phyloP scores from a whole-genome alignment of 2,888 invertebrate species.

The Amiota communis region DNA sequence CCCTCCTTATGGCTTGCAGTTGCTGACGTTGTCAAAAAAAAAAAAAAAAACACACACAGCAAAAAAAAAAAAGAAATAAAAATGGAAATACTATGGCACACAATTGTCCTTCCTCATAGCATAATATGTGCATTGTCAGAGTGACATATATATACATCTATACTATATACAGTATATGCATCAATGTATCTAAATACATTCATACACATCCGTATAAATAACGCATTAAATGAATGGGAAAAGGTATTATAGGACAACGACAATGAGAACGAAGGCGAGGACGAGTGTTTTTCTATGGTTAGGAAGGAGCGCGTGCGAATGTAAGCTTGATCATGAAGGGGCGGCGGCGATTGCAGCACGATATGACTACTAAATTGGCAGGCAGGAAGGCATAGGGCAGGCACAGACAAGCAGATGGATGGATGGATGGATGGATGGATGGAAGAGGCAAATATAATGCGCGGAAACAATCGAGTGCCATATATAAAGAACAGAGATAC shows the following conservation, averaged over 20 bases:
- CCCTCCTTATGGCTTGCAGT: background rate
- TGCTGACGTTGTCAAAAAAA: background rate
- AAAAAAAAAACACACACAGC: background rate
- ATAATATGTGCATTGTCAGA: background rate
- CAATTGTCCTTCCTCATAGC: background rate
- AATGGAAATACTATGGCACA: conserved; percentile 17
- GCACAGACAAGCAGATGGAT: background rate
- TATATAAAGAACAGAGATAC: background rate
- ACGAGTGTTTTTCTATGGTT: background rate
- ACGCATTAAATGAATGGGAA: background rate
- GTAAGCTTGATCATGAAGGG: too few species aligned
- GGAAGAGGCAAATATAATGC: background rate
- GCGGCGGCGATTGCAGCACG: too few species aligned
- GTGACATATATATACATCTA: background rate
- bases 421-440: background rate
- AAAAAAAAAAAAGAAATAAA: conserved; percentile 8
- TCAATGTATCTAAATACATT: background rate
- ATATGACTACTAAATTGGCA: too few species aligned
- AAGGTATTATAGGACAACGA: background rate
- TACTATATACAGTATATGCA: background rate
- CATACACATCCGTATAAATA: background rate
- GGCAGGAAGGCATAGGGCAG: background rate
- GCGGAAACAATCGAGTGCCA: too few species aligned
- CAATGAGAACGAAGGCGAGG: background rate
- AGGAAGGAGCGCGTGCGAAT: background rate